A percentile compares a stretch with the other conserved stretches of the same genome.
These are phyloP conservation scores for Varanus komodoensis DNA, from an alignment of 2,113 vertebrate species.

Conservation along the genomic window DNA sequence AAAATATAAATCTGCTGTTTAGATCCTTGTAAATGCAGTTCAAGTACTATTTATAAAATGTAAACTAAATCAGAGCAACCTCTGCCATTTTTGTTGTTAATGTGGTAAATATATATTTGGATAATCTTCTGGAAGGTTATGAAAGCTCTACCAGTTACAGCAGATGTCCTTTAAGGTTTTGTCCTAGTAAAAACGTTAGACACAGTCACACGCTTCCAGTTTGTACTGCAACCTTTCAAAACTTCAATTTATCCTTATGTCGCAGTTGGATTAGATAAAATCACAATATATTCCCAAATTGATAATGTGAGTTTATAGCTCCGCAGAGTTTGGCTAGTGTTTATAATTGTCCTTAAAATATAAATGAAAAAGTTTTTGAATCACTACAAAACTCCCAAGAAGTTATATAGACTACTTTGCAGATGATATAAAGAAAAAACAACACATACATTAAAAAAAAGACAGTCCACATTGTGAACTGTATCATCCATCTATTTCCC, in stretches of 20 bases:
- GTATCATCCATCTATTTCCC: background rate
- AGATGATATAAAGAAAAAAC: background rate
- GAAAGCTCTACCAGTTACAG: conserved; percentile 18
- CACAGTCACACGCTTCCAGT: conserved; percentile 52
- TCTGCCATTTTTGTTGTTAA: background rate
- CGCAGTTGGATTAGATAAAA: conserved; percentile 72
- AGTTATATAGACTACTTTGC: background rate
- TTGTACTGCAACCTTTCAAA: conserved; percentile 62
- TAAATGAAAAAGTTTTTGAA: conserved; percentile 23
- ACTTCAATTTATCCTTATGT: conserved; percentile 59
- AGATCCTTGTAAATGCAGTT: conserved; percentile 14
- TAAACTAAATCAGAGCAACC: background rate
- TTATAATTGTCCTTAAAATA: conserved; percentile 19
- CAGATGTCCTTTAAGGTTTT: conserved; percentile 71
- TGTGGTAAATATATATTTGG: background rate
- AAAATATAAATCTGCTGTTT: background rate
- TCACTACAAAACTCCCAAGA: conserved; percentile 38
- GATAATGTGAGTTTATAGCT: conserved; percentile 39
- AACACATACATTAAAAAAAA: background rate
- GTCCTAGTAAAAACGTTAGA: conserved; percentile 69
- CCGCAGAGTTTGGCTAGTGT: conserved; percentile 30
- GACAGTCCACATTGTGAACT: background rate
- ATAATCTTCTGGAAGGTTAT: conserved; percentile 17
- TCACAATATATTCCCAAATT: conserved; percentile 65
- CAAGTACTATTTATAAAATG: background rate